Base-by-base conservation (phyloP, 2,888 invertebrate species). In the Drosophila silvestris region DNA sequence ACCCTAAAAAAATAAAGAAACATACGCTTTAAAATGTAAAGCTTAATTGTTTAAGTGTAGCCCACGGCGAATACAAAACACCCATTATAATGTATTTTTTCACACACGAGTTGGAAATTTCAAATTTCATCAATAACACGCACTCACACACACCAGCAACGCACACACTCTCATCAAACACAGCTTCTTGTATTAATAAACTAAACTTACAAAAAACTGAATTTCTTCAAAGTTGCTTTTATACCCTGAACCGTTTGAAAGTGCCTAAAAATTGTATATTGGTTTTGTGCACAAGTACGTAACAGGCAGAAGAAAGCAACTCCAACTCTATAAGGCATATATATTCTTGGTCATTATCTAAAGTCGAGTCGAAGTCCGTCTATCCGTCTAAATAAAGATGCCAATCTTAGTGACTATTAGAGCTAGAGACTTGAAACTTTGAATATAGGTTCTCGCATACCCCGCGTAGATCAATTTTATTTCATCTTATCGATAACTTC, bases 131-230 rank as follows among this genome's bases (percentile, higher is more conserved):
- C 75, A 90, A 86, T 83, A 68, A 65, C 51, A 74, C 64, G 33
- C 70, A 74, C 69, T 62, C 53, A 62, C 44, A 63, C 51, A 71
- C 57, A 67, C 47, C 47, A 47, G 47, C 26, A 59, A 41, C 70
- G 71, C 67, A 62, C 50, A 62, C 39, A 63, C 54, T 68, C 69
- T 73, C 79, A 77, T 74, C 64, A 74, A 65, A 78, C 88, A 79
- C 89, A 79, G 79, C 77, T 89, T 84, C 79, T 90, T 89, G 89
- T 90, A 86, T 90, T 86, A 86, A 86, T 90, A 89, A 86, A 83
- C 88, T 81, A 77, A 88, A 90, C 71, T 70, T 79, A 83, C 52
- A 65, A 80, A 69, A 77, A 76, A 39, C 57, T 57, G 44, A 65
- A 52, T 9, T 0, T 54, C 32, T 14, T 10, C 32, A 9, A 26